These are phyloP conservation scores for Drosophila koepferae DNA, from an alignment of 2,888 invertebrate species.

Conservation along the genomic window DNA sequence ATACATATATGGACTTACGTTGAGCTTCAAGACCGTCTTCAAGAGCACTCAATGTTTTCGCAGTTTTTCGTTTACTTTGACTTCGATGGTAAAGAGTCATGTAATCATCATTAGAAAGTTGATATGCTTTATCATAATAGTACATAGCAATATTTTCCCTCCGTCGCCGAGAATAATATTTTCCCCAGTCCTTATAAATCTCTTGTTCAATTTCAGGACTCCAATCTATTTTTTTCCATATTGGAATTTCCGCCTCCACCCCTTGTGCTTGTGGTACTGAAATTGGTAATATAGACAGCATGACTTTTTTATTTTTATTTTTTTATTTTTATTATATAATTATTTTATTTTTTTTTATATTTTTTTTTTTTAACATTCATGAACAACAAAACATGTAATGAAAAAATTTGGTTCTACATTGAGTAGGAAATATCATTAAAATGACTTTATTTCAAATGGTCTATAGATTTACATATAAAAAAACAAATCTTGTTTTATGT, in stretches of 20 bases:
- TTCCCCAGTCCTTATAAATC: slow-evolving; percentile 83
- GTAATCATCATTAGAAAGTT: slow-evolving; percentile 67
- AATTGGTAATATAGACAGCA: slow-evolving; percentile 27
- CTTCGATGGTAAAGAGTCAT: slow-evolving; percentile 76
- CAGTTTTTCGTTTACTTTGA: slow-evolving; percentile 74
- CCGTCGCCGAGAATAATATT: slow-evolving; percentile 76
- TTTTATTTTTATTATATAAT: neutral
- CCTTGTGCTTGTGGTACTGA: slow-evolving; percentile 29
- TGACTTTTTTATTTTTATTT: slow-evolving; percentile 13
- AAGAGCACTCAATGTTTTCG: slow-evolving; percentile 71
- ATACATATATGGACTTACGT: slow-evolving; percentile 51
- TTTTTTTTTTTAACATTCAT: slow-evolving; percentile 1
- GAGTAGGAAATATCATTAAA: neutral
- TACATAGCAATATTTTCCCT: slow-evolving; percentile 76
- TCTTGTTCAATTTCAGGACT: slow-evolving; percentile 75
- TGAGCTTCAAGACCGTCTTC: slow-evolving; percentile 70
- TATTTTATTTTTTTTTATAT: neutral
- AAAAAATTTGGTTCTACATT: neutral
- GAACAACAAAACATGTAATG: slow-evolving; percentile 2
- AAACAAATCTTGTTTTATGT: no score
- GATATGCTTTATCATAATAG: slow-evolving; percentile 78
- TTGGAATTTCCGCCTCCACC: slow-evolving; percentile 35
- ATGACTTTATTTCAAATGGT: slow-evolving; percentile 6
- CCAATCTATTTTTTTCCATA: slow-evolving; percentile 78
- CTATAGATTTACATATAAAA: neutral